Evolutionary conservation across 2,797 vertebrate genomes (phyloP), one percentile per base, ranked within the genome.

Genomic region (Xenopus petersii): DNA sequence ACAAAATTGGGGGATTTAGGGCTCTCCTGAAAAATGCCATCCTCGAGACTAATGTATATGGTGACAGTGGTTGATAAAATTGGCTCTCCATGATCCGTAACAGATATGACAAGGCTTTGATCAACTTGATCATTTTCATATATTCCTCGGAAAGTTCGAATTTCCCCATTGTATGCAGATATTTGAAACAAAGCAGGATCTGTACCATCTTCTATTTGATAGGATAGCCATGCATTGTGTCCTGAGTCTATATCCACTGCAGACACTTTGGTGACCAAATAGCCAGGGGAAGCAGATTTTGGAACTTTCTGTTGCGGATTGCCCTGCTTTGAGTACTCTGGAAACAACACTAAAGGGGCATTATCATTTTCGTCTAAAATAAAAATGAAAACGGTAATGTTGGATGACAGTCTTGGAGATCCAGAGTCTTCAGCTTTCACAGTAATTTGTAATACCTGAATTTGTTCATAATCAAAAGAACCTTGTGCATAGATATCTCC

Each of bases 341-440:
- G 98, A 75, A 96, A 86, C 70, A 98, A 85, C 80, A 99, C 86
- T 4, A 87, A 82, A 1, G 97, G 97, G 0, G 88, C 51, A 24
- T 99, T 98, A 85, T 99, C 97, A 55, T 99, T 99, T 80, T 93
- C 88, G 85, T 99, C 97, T 73, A 94, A 86, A 71, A 99, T 90
- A 62, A 98, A 98, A 67, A 99, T 90, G 10, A 97, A 95, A 72
- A 99, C 93, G 0, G 94, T 95, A 55, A 95, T 85, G 0, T 95
- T 97, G 59, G 94, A 84, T 1, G 85, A 86, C 79, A 89, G 85
- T 0, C 87, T 82, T 5, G 96, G 95, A 0, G 85, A 87, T 26
- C 97, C 97, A 0, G 90, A 89, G 76, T 99, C 98, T 70, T 88
- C 84, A 62, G 95, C 97, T 0, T 92, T 92, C 70, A 98, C 94